Percentiles rank a stretch among this genome's conserved stretches.
Evolutionary conservation across 2,113 vertebrate genomes (phyloP).

Genomic region (Leucopsar rothschildi): DNA sequence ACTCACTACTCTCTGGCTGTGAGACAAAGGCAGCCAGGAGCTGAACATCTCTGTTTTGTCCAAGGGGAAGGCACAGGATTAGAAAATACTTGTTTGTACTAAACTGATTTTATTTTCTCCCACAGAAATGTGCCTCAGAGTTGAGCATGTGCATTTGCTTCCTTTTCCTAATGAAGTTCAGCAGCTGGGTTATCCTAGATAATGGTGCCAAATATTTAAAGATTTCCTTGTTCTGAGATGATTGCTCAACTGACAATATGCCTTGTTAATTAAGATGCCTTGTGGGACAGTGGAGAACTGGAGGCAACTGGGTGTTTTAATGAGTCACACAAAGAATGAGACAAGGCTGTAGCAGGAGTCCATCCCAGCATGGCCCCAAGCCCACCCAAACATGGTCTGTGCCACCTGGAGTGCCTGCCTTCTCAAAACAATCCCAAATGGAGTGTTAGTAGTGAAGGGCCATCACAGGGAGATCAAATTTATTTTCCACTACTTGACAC

Average conservation of each 20-base stretch:
- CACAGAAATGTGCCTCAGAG: background rate
- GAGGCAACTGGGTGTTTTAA: background rate
- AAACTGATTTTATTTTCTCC: background rate
- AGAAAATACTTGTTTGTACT: background rate
- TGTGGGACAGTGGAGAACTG: background rate
- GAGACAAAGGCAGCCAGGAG: background rate
- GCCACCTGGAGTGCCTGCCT: fast-evolving
- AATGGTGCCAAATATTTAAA: background rate
- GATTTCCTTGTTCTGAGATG: background rate
- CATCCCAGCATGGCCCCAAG: fast-evolving
- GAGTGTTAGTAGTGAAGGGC: background rate
- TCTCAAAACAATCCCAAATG: fast-evolving
- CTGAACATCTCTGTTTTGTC: fast-evolving
- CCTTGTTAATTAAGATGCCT: background rate
- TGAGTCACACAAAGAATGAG: background rate
- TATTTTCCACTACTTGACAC: background rate
- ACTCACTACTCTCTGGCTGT: background rate
- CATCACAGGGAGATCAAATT: background rate
- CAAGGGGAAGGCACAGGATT: background rate
- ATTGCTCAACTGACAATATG: background rate
- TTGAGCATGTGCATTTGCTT: background rate
- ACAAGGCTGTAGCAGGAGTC: background rate
- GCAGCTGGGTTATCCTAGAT: background rate
- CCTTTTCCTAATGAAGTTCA: background rate
- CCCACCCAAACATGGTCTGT: background rate